A percentile compares a stretch with the other conserved stretches of the same genome.
These are phyloP conservation scores for Ornithoptera priamus DNA, from an alignment of 2,888 invertebrate species.

Conservation along the genomic window DNA sequence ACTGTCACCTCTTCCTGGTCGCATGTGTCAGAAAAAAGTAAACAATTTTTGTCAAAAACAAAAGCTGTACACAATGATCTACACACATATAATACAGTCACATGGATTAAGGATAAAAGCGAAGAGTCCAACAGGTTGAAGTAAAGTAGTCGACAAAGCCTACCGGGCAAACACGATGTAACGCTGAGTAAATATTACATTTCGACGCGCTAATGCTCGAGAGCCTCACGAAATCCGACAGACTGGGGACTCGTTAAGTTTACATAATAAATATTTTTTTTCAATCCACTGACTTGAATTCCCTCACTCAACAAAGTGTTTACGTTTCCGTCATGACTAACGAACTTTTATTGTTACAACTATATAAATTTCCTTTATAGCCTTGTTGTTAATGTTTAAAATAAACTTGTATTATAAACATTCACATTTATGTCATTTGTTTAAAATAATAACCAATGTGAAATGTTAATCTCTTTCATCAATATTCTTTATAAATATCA, in stretches of 20 bases:
- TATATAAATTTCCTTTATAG: too few species aligned
- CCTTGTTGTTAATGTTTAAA: too few species aligned
- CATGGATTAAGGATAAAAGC: slow-evolving; percentile 34
- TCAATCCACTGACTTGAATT: slow-evolving; percentile 13
- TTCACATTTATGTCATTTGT: too few species aligned
- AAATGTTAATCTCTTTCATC: too few species aligned
- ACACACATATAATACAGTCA: slow-evolving; percentile 1
- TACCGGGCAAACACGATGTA: slow-evolving; percentile 60
- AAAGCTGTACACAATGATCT: not conserved
- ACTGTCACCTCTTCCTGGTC: too few species aligned
- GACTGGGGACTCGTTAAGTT: slow-evolving; percentile 36
- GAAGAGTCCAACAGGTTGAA: slow-evolving; percentile 55
- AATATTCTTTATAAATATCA: too few species aligned
- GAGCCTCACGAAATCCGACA: slow-evolving; percentile 43
- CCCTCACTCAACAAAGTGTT: slow-evolving; percentile 3
- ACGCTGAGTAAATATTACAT: slow-evolving; percentile 59
- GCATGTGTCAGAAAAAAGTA: too few species aligned
- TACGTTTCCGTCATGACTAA: not conserved
- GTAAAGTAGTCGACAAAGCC: slow-evolving; percentile 56
- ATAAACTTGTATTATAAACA: too few species aligned
- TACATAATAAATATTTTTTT: slow-evolving; percentile 37
- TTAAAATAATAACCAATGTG: too few species aligned
- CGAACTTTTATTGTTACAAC: too few species aligned
- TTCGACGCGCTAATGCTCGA: slow-evolving; percentile 63
- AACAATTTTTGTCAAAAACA: not conserved